These are phyloP conservation scores for Laterallus jamaicensis DNA, from an alignment of 2,113 vertebrate species.

Conservation along the genomic window DNA sequence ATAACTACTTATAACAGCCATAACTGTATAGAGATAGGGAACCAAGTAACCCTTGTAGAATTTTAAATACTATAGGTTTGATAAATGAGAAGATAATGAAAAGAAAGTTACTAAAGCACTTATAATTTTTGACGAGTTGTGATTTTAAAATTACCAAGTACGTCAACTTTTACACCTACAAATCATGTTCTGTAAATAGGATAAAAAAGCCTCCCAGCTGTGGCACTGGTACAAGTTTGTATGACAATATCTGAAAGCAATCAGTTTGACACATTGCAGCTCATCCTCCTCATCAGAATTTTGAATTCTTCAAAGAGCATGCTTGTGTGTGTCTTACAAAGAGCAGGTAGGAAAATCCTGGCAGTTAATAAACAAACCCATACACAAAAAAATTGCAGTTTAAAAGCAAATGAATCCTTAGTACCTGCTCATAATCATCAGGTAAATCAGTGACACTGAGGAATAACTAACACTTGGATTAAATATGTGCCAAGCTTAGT, in stretches of 20 bases:
- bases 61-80: not conserved
- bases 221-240: not conserved
- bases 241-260: not conserved
- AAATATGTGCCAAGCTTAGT: not conserved
- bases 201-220: not conserved
- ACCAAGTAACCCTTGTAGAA: not conserved
- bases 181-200: not conserved
- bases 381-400: not conserved
- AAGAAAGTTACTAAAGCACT: not conserved
- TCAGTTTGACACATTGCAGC: not conserved
- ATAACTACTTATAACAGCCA: not conserved
- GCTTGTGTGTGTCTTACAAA: not conserved
- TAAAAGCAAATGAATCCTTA: not conserved
- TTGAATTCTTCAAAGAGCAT: not conserved
- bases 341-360: not conserved
- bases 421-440: not conserved
- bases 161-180: not conserved
- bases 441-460: not conserved
- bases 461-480: not conserved
- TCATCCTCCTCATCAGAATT: not conserved
- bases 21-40: not conserved
- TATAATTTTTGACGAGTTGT: not conserved
- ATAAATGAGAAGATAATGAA: slow-evolving; percentile 10
- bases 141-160: not conserved
- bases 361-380: not conserved